Base-by-base conservation (phyloP, 1,140 invertebrate species). In the Ips typographus region DNA sequence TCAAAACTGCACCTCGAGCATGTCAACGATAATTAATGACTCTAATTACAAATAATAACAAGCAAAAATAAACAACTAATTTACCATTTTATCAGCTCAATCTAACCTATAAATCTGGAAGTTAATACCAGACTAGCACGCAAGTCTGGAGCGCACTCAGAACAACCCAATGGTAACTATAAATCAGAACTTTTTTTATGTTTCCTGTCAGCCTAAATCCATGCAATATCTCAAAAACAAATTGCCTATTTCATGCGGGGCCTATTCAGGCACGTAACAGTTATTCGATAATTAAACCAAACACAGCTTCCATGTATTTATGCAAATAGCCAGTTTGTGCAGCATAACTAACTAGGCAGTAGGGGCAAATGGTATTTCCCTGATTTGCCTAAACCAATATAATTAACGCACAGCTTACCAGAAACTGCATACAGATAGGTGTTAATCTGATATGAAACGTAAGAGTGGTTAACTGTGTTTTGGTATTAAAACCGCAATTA, bases 301-400 rank as follows among this genome's bases (percentile, higher is more conserved):
- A 51, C 44, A 52, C 40, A 39, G 36, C 39, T 37, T 36, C 43
- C 61, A 52, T 40, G 36, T 63, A 52, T 52, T 63, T 63, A 63
- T 63, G 61, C 61, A 63, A 63, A 63, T 8, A 6, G 43, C 61
- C n/a, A 22, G 47, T 63, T 63, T 63, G 47, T 40, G 37, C 47
- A 2, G 49, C 37, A 39, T 52, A 61, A 61, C 59, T 41, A 62
- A 49, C 59, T 62, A 38, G 37, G 39, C 42, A 63, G 47, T 40
- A 38, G 61, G 39, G 38, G n/a, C 43, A 22, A 22, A 61, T 40
- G 49, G 43, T 65, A 65, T 55, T 65, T 38, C n/a, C n/a, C 53
- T 37, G 40, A 65, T 65, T 65, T 56, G 37, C 63, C 40, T 65
- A 56, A 65, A 56, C 51, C 51, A 65, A 65, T 65, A 59, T 40